phyloP scores from a whole-genome alignment of 2,113 vertebrate genomes.

The Herpailurus yagouaroundi region DNA sequence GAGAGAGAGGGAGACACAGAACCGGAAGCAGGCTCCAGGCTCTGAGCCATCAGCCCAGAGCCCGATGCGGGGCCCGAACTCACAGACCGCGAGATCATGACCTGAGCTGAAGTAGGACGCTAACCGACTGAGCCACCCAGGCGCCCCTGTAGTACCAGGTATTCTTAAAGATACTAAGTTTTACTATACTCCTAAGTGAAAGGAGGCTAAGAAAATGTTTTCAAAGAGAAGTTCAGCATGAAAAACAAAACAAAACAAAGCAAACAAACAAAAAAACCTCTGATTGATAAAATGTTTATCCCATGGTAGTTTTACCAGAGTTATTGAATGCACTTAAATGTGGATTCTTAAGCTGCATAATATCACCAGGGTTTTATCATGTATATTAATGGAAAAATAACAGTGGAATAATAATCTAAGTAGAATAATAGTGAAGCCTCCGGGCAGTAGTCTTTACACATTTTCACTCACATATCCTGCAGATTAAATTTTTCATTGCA shows the following conservation, averaged over 20 bases:
- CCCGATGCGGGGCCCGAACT: no score
- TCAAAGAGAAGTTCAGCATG: not conserved
- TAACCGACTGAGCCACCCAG: no score
- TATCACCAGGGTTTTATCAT: not conserved
- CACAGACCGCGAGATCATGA: no score
- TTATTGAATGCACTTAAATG: not conserved
- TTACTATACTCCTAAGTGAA: not conserved
- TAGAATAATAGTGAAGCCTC: not conserved
- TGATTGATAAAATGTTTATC: not conserved
- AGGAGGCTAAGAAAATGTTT: not conserved
- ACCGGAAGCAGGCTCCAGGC: no score
- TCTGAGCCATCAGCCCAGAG: no score
- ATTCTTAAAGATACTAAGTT: not conserved
- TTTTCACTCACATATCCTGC: not conserved
- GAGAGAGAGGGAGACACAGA: no score
- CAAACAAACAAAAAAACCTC: not conserved
- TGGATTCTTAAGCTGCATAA: not conserved
- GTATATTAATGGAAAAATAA: not conserved
- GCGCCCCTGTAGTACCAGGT: not conserved
- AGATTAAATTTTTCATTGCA: slow-evolving; percentile 6
- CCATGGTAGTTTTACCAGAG: not conserved
- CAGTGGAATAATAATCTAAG: not conserved
- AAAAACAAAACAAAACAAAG: not conserved
- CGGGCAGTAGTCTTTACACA: not conserved
- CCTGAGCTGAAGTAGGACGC: no score